These are phyloP conservation scores for Drosophila tristis DNA, from an alignment of 1,140 invertebrate genomes.

Conservation along the genomic window DNA sequence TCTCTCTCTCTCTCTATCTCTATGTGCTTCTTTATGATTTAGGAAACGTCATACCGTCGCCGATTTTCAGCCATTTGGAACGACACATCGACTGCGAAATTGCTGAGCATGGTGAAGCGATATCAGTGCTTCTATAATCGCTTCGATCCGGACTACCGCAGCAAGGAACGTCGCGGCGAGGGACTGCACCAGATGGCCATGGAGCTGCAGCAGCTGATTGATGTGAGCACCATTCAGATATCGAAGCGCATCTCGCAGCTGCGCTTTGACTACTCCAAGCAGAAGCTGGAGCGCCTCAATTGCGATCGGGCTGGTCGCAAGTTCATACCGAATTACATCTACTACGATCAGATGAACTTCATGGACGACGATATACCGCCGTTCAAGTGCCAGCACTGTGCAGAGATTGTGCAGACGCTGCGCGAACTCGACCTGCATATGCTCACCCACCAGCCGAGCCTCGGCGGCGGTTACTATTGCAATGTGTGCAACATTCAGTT, in stretches of 20 bases:
- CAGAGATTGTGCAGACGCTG: conserved; percentile 69
- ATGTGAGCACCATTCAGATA: conserved; percentile 78
- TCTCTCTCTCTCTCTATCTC: neutral
- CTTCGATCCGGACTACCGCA: conserved; percentile 77
- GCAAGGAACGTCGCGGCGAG: conserved; percentile 78
- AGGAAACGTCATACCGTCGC: conserved; percentile 76
- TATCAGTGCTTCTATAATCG: conserved; percentile 80
- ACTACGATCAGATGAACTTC: conserved; percentile 77
- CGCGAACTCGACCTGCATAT: conserved; percentile 73
- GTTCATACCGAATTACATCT: conserved; percentile 72
- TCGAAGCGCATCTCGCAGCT: conserved; percentile 79
- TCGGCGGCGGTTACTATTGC: conserved; percentile 65
- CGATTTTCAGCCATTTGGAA: conserved; percentile 81
- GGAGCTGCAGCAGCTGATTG: conserved; percentile 71
- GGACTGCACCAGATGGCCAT: conserved; percentile 75
- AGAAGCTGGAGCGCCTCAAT: conserved; percentile 71
- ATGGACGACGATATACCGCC: conserved; percentile 81
- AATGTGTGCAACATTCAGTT: conserved; percentile 70
- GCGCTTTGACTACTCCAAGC: conserved; percentile 80
- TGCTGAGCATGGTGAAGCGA: conserved; percentile 69
- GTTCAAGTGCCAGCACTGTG: conserved; percentile 75
- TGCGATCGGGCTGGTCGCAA: conserved; percentile 67
- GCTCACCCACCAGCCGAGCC: conserved; percentile 64
- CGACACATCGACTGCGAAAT: conserved; percentile 73
- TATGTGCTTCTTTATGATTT: neutral